Percentiles rank a stretch among this genome's conserved stretches.
Evolutionary conservation across 2,888 invertebrate species (phyloP).

Genomic region (Eupithecia subfuscata): DNA sequence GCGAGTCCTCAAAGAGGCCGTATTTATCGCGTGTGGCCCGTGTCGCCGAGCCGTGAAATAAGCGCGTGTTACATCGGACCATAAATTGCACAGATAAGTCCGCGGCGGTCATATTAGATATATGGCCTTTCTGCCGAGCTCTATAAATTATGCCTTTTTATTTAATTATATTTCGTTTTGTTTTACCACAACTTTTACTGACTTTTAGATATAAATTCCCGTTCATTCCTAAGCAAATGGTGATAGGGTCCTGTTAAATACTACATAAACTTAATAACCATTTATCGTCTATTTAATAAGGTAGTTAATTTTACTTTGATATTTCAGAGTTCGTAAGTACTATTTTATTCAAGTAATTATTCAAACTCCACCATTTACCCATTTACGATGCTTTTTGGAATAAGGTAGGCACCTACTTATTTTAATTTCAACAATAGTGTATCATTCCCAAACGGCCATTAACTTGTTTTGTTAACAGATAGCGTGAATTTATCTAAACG

Average conservation of each 20-base stretch:
- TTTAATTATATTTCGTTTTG: background rate
- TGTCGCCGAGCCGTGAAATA: slow-evolving; percentile 21
- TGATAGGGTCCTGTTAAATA: background rate
- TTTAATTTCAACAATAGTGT: slow-evolving; percentile 9
- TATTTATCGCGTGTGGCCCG: slow-evolving; percentile 4
- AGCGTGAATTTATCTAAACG: slow-evolving; percentile 25
- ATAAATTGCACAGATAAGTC: slow-evolving; percentile 31
- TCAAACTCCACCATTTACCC: background rate
- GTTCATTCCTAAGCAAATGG: background rate
- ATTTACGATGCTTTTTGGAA: background rate
- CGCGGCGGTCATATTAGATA: slow-evolving; percentile 25
- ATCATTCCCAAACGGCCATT: slow-evolving; percentile 17
- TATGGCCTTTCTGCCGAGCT: slow-evolving; percentile 15
- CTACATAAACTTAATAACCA: background rate
- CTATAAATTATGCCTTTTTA: slow-evolving; percentile 15
- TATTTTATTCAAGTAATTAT: slow-evolving; percentile 5
- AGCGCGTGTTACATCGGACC: slow-evolving; percentile 17
- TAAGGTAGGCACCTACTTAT: background rate
- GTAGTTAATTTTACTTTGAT: background rate
- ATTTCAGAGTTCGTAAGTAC: background rate
- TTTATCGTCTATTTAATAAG: background rate
- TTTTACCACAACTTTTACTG: background rate
- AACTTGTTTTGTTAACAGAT: slow-evolving; percentile 21
- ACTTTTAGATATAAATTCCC: background rate
- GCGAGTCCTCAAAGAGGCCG: background rate